Percentiles rank a stretch among this genome's conserved stretches.
Evolutionary conservation across 2,888 invertebrate genomes (phyloP).

Genomic region (Zaprionus obscuricornis): DNA sequence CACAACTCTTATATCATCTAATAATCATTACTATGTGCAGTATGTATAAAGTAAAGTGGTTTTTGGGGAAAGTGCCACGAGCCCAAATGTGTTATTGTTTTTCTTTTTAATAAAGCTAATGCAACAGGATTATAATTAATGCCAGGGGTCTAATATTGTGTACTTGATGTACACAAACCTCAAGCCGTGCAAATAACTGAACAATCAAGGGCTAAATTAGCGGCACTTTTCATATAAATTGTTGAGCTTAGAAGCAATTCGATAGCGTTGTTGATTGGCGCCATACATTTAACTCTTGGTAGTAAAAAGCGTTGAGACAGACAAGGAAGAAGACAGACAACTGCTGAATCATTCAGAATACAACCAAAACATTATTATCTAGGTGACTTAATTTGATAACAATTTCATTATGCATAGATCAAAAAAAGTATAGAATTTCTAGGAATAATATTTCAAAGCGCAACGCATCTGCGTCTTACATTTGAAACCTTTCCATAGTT

Average conservation of each 20-base stretch:
- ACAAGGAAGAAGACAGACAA: not conserved
- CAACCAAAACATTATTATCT: not conserved
- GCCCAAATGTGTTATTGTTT: too few relatives aligned
- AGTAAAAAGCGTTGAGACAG: not conserved
- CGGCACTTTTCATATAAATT: constrained; percentile 53
- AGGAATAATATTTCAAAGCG: constrained; percentile 16
- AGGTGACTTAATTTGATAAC: not conserved
- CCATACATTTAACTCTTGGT: constrained; percentile 29
- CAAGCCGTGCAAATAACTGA: constrained; percentile 57
- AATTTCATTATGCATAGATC: too few relatives aligned
- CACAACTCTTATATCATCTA: constrained; percentile 17
- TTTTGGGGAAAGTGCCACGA: too few relatives aligned
- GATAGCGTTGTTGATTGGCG: constrained; percentile 51
- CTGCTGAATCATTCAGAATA: constrained; percentile 23
- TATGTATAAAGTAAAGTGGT: too few relatives aligned
- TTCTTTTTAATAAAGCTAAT: constrained; percentile 68
- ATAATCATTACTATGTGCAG: too few relatives aligned
- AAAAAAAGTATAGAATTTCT: constrained; percentile 20
- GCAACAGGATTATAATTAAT: constrained; percentile 48
- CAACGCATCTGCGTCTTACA: constrained; percentile 7
- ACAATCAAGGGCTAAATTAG: constrained; percentile 67
- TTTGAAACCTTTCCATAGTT: constrained; percentile 15
- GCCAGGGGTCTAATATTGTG: constrained; percentile 57
- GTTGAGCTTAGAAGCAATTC: constrained; percentile 45
- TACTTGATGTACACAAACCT: constrained; percentile 36